These are phyloP conservation scores for Calidris pugnax DNA, from an alignment of 2,113 vertebrate species.

Conservation along the genomic window DNA sequence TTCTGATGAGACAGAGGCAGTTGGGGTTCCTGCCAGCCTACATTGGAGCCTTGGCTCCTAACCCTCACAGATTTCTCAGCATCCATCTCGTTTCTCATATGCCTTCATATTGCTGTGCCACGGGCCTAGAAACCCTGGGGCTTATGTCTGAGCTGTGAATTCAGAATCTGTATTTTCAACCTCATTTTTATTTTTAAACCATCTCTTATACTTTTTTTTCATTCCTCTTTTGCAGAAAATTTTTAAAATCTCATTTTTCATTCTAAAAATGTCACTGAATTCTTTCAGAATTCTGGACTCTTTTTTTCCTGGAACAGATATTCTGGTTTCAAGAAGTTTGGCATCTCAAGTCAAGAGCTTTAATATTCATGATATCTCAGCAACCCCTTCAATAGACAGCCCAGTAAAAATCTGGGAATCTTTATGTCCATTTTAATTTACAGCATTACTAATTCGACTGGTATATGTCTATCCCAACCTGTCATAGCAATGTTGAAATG, in stretches of 20 bases:
- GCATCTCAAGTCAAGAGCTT: neutral
- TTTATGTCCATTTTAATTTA: neutral
- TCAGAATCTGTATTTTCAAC: neutral
- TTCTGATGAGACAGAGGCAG: neutral
- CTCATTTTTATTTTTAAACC: constrained; percentile 33
- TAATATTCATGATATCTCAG: neutral
- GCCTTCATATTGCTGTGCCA: neutral
- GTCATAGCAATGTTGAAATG: neutral
- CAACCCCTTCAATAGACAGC: neutral
- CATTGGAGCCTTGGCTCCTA: constrained; percentile 10
- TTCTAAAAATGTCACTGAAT: neutral
- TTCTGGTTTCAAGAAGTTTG: neutral
- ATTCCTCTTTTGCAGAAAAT: neutral
- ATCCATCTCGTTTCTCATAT: neutral
- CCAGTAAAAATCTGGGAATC: neutral
- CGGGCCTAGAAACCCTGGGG: neutral
- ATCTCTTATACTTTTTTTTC: neutral
- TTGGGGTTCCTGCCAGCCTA: neutral
- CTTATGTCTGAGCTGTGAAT: constrained; percentile 5
- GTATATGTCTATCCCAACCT: neutral
- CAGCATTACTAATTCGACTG: neutral
- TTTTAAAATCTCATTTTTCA: neutral
- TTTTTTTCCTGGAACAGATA: neutral
- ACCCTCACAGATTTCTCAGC: neutral
- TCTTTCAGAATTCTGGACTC: neutral